Evolutionary conservation across 2,888 invertebrate species (phyloP).

Genomic region (Pseudococcus longispinus): DNA sequence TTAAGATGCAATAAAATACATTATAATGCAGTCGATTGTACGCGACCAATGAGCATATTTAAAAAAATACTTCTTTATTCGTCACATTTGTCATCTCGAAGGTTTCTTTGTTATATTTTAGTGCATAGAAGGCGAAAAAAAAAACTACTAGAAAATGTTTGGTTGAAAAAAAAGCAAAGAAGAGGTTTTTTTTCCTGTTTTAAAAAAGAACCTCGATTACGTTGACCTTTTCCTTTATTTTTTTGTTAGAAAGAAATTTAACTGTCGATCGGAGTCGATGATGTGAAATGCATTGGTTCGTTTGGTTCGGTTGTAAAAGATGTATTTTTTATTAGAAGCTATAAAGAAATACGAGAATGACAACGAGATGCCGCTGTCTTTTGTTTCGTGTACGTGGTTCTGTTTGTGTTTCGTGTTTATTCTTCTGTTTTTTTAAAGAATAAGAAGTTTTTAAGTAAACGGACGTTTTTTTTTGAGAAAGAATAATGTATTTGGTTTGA

Average conservation of each 20-base stretch:
- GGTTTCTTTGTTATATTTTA: neutral
- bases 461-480: neutral
- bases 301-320: neutral
- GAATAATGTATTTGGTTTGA: neutral
- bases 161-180: neutral
- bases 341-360: neutral
- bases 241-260: conserved; percentile 1
- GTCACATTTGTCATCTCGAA: neutral
- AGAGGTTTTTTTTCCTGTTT: neutral
- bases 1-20: neutral
- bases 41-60: neutral
- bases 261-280: neutral
- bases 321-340: conserved; percentile 16
- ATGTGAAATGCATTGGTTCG: conserved; percentile 1
- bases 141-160: neutral
- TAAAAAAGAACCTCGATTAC: neutral
- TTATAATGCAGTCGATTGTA: neutral
- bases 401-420: neutral
- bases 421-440: too few species aligned
- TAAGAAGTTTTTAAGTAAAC: neutral
- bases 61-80: neutral
- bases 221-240: neutral
- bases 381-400: neutral
- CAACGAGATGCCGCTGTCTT: conserved; percentile 10
- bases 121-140: neutral